Conservation (phyloP, 2,888 invertebrate species). For the Agrotis segetum region DNA sequence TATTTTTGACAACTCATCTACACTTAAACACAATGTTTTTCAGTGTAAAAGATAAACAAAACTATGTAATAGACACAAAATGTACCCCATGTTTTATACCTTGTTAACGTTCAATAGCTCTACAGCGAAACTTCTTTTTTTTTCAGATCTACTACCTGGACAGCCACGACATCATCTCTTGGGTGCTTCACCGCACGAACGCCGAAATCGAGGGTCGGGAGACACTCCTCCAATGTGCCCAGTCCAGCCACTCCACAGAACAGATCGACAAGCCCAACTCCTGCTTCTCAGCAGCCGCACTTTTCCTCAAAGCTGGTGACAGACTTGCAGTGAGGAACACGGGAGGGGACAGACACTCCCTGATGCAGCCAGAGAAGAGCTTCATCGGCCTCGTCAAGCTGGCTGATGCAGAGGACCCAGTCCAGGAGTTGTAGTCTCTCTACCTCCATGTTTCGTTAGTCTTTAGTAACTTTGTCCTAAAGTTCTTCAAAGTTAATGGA, state of each 20-base stretch:
- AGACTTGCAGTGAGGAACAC: conserved; percentile 93
- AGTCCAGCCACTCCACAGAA: conserved; percentile 91
- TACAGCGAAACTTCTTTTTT: background rate
- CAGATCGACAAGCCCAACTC: conserved; percentile 92
- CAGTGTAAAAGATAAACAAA: background rate
- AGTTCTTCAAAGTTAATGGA: conserved; percentile 20
- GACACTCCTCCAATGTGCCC: conserved; percentile 94
- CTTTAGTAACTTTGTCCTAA: conserved; percentile 29
- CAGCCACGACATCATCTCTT: conserved; percentile 94
- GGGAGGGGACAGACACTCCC: conserved; percentile 92
- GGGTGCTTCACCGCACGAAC: conserved; percentile 92
- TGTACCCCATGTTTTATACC: background rate
- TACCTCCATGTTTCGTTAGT: conserved; percentile 26
- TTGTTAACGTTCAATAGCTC: background rate
- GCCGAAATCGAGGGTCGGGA: conserved; percentile 89
- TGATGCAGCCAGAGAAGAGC: conserved; percentile 94
- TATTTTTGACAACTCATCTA: no score
- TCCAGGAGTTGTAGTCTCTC: conserved; percentile 76
- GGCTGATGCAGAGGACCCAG: conserved; percentile 89
- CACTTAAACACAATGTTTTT: background rate
- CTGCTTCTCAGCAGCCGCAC: conserved; percentile 93
- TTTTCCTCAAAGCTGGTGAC: conserved; percentile 92
- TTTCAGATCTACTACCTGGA: conserved; percentile 95
- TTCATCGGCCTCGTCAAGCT: conserved; percentile 96
- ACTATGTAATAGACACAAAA: background rate